phyloP scores from a whole-genome alignment of 2,797 vertebrate genomes.

The Rallus crepitans region DNA sequence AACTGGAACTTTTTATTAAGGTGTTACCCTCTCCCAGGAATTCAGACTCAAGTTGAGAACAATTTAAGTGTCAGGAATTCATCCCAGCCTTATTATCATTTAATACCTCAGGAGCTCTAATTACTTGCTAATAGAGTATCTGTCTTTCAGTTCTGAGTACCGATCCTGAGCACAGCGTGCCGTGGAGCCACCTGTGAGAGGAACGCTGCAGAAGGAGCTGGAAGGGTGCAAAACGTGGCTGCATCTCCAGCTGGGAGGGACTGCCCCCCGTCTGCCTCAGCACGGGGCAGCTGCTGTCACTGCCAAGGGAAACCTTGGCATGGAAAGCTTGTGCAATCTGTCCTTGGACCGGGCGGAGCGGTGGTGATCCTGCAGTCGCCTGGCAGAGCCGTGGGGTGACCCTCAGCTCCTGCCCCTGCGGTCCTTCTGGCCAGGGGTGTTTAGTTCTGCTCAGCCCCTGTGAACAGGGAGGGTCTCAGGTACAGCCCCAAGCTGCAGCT shows the following conservation, averaged over 20 bases:
- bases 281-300: background rate
- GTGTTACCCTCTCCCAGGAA: background rate
- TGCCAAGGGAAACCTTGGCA: background rate
- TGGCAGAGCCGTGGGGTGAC: accelerated
- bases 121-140: background rate
- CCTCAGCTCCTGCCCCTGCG: accelerated
- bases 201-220: background rate
- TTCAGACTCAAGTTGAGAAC: background rate
- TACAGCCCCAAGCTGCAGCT: background rate
- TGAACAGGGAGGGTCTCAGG: background rate
- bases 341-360: accelerated
- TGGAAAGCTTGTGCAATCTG: background rate
- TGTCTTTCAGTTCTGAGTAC: background rate
- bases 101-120: background rate
- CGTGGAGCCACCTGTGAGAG: background rate
- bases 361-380: background rate
- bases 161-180: background rate
- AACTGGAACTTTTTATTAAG: conserved; percentile 11
- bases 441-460: background rate
- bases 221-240: background rate
- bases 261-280: background rate
- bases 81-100: background rate
- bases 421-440: accelerated
- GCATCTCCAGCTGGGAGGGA: background rate
- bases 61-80: conserved; percentile 1